Base-by-base conservation (phyloP, 2,797 vertebrate genomes). In the Sebastes cheni region DNA sequence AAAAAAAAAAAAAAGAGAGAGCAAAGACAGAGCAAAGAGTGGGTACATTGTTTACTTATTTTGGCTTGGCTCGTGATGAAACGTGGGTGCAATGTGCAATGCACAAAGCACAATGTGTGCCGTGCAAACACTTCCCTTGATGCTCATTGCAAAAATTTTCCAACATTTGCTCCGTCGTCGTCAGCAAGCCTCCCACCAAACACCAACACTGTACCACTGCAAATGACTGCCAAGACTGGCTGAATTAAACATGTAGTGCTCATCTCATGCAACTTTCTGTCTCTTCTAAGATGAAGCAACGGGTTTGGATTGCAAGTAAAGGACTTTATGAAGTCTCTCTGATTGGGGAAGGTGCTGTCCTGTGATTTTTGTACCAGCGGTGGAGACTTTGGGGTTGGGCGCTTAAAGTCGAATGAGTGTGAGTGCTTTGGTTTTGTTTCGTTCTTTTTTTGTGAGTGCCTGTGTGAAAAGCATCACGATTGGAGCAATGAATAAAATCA, bases 41-140 rank as follows among this genome's bases (percentile, higher is more conserved):
- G 62, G 32, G 55, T 30, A 70, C 64, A 81, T 66, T 86, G 83
- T 84, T 90, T 81, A 86, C 82, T 90, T 86, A 60, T 90, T 87
- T 86, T 88, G 86, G 77, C 80, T 91, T 83, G 67, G 83, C 78
- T 89, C 82, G 79, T 89, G 90, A 93, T 93, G 88, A 94, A 93
- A 94, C 67, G 85, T 89, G 85, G 80, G 74, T 82, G 92, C 87
- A 91, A 90, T 64, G 39, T 78, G 86, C 67, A 81, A 73, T 39
- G 67, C 69, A 79, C 75, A 84, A 79, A 78, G 69, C 81, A 90
- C 84, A 73, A 80, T 46, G 76, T 82, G 77, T 84, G 80, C 71
- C n/a, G 7, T 59, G 59, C 66, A 89, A 86, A 87, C 86, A 86
- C 76, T 77, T 86, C 65, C 80, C 86, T 85, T 86, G 78, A 87